Conservation (phyloP, 2,888 invertebrate species). For the Leptodirus hochenwartii region DNA sequence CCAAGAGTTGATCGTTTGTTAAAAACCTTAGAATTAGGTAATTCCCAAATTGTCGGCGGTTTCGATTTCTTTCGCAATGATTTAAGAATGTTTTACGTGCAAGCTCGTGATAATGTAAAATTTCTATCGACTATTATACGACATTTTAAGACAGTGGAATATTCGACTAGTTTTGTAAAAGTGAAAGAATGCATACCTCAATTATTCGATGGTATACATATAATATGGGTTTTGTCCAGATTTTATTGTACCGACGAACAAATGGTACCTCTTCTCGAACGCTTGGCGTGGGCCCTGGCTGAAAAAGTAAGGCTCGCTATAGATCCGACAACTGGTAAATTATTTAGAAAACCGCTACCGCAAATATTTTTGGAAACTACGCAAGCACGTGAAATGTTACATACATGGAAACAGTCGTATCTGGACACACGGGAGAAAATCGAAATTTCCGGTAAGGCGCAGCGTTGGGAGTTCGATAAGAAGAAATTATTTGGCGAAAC, state of each 20-base stretch:
- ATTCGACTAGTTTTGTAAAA: slow-evolving; percentile 43
- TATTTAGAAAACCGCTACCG: slow-evolving; percentile 30
- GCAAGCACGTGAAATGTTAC: slow-evolving; percentile 48
- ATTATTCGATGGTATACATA: slow-evolving; percentile 66
- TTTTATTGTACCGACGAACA: slow-evolving; percentile 72
- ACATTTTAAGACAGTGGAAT: slow-evolving; percentile 38
- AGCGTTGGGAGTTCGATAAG: slow-evolving; percentile 85
- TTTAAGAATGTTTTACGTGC: slow-evolving; percentile 43
- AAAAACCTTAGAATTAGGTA: slow-evolving; percentile 32
- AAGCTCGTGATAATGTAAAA: slow-evolving; percentile 62
- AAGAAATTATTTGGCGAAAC: slow-evolving; percentile 62
- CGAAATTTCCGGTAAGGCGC: slow-evolving; percentile 67
- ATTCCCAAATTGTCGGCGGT: slow-evolving; percentile 35
- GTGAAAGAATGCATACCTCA: slow-evolving; percentile 57
- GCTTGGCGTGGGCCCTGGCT: slow-evolving; percentile 68
- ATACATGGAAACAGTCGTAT: slow-evolving; percentile 58
- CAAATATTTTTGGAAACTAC: slow-evolving; percentile 31
- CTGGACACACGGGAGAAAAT: slow-evolving; percentile 64
- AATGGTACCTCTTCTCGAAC: slow-evolving; percentile 67
- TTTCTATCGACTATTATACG: slow-evolving; percentile 57
- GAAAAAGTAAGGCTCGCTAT: slow-evolving; percentile 56
- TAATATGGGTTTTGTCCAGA: slow-evolving; percentile 81
- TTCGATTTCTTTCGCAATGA: slow-evolving; percentile 43
- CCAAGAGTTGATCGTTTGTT: slow-evolving; percentile 44
- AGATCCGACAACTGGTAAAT: slow-evolving; percentile 34